These are phyloP conservation scores for Calonectris borealis DNA, from an alignment of 2,113 vertebrate genomes.

Conservation along the genomic window DNA sequence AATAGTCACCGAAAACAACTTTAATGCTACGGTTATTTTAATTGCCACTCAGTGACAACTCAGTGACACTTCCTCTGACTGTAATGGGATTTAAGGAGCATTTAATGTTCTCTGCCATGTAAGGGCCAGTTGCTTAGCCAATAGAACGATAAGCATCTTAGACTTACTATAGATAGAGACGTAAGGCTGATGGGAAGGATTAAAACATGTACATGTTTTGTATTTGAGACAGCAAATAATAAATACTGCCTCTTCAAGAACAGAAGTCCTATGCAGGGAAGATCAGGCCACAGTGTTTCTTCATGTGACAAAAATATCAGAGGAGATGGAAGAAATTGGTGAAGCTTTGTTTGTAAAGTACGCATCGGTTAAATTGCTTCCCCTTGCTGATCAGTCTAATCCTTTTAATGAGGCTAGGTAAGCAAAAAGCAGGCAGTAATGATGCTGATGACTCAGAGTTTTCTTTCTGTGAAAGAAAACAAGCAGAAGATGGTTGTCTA, in stretches of 20 bases:
- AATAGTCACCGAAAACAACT: neutral
- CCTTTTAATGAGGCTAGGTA: constrained; percentile 49
- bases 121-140: neutral
- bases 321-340: neutral
- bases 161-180: neutral
- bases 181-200: neutral
- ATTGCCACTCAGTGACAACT: neutral
- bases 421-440: constrained; percentile 48
- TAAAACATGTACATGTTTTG: neutral
- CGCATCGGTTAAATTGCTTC: constrained; percentile 12
- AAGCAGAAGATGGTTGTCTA: neutral
- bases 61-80: neutral
- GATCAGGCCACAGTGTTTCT: neutral
- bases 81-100: constrained; percentile 14
- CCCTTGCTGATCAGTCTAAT: constrained; percentile 26
- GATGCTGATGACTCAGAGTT: constrained; percentile 42
- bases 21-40: neutral
- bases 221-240: neutral
- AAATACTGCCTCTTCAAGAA: neutral
- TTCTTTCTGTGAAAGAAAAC: constrained; percentile 2
- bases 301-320: neutral
- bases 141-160: neutral
- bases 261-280: neutral
- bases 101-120: neutral
- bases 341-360: constrained; percentile 24